Evolutionary conservation across 1,140 invertebrate genomes (phyloP).

Genomic region (Potamilus streckersoni): DNA sequence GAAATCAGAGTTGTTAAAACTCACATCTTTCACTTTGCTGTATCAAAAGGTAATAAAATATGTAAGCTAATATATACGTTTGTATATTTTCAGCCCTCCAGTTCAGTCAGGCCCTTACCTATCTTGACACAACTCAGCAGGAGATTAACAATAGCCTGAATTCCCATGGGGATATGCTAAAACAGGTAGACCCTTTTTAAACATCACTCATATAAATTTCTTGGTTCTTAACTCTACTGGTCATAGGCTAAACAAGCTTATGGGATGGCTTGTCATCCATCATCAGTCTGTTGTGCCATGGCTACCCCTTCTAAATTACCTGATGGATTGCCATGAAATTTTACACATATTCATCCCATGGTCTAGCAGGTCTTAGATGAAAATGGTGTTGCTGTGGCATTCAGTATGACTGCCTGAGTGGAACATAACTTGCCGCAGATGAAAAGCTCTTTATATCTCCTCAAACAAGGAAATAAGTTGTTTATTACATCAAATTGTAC

Average conservation of each 20-base stretch:
- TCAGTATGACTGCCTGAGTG: too few relatives aligned
- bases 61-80: not conserved
- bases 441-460: too few relatives aligned
- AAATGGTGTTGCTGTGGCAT: too few relatives aligned
- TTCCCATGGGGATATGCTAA: constrained; percentile 81
- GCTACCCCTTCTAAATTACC: too few relatives aligned
- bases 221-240: not conserved
- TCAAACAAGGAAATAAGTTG: too few relatives aligned
- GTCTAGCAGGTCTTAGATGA: too few relatives aligned
- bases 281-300: not conserved
- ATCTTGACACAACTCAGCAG: constrained; percentile 84
- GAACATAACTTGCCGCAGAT: too few relatives aligned
- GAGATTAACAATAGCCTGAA: constrained; percentile 79
- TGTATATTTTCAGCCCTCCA: constrained; percentile 78
- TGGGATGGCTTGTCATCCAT: not conserved
- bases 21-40: not conserved
- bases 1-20: not conserved
- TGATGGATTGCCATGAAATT: too few relatives aligned
- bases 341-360: too few relatives aligned
- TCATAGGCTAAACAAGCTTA: not conserved
- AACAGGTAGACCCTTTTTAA: constrained; percentile 71
- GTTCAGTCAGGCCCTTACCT: constrained; percentile 85
- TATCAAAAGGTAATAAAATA: not conserved
- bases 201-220: not conserved
- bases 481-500: too few relatives aligned